Percentiles rank a stretch among this genome's conserved stretches.
phyloP scores from a whole-genome alignment of 2,113 vertebrate genomes.

The Cephalopholis sonnerati region DNA sequence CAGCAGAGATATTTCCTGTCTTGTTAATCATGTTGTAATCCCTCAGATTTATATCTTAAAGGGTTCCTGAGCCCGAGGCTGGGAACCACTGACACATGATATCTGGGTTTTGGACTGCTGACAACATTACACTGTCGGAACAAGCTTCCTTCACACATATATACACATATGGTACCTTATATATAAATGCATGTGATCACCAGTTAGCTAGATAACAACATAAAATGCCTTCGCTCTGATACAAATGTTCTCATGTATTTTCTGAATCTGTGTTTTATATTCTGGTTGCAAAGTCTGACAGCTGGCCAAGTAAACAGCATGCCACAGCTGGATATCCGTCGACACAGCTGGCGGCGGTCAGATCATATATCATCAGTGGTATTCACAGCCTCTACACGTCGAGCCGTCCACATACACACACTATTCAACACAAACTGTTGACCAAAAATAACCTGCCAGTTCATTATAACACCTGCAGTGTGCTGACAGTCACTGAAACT shows the following conservation, averaged over 20 bases:
- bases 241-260: neutral
- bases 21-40: neutral
- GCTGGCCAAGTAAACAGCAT: constrained; percentile 10
- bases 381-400: constrained; percentile 2
- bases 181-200: neutral
- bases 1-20: neutral
- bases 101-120: neutral
- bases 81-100: neutral
- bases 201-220: neutral
- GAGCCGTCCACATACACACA: neutral
- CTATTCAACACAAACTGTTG: neutral
- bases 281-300: constrained; percentile 22
- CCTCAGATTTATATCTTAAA: neutral
- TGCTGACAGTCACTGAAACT: neutral
- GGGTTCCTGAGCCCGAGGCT: no score
- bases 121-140: no score
- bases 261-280: neutral
- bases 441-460: constrained; percentile 17
- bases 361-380: constrained; percentile 30
- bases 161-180: neutral
- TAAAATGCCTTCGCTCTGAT: neutral
- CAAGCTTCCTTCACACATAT: neutral
- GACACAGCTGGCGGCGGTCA: constrained; percentile 40
- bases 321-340: constrained; percentile 47
- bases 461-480: neutral